Evolutionary conservation across 1,140 invertebrate genomes (phyloP).

Genomic region (Papilio polytes): DNA sequence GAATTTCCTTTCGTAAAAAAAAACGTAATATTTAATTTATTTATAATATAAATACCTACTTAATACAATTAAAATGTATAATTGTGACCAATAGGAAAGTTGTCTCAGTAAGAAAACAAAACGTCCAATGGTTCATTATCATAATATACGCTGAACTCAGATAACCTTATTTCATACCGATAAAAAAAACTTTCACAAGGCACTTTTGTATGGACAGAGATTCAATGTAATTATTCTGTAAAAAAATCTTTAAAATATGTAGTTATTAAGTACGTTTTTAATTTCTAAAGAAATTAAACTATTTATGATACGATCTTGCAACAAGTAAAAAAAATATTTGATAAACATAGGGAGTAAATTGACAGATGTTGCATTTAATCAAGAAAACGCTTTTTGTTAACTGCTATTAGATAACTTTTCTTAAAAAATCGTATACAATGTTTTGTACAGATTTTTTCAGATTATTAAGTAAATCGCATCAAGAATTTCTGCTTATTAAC

Average conservation of each 20-base stretch:
- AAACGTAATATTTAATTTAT: not conserved
- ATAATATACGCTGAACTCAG: conserved; percentile 52
- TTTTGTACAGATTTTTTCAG: too few relatives aligned
- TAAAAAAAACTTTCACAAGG: conserved; percentile 38
- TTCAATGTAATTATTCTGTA: not conserved
- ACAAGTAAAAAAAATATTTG: too few relatives aligned
- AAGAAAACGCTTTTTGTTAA: too few relatives aligned
- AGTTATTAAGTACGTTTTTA: too few relatives aligned
- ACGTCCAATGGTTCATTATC: conserved; percentile 48
- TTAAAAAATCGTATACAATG: too few relatives aligned
- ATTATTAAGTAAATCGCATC: too few relatives aligned
- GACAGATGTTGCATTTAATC: too few relatives aligned
- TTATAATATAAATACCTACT: not conserved
- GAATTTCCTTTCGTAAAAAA: not conserved
- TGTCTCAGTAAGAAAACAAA: conserved; percentile 36
- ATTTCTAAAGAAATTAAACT: too few relatives aligned
- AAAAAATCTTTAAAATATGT: not conserved
- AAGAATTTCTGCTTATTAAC: too few relatives aligned
- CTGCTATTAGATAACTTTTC: too few relatives aligned
- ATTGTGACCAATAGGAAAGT: conserved; percentile 8
- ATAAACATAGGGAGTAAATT: too few relatives aligned
- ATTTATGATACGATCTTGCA: too few relatives aligned
- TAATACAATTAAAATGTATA: not conserved
- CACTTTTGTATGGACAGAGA: not conserved
- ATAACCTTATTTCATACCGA: conserved; percentile 51